These are phyloP conservation scores for Tapera naevia DNA, from an alignment of 2,797 vertebrate species.

Conservation along the genomic window DNA sequence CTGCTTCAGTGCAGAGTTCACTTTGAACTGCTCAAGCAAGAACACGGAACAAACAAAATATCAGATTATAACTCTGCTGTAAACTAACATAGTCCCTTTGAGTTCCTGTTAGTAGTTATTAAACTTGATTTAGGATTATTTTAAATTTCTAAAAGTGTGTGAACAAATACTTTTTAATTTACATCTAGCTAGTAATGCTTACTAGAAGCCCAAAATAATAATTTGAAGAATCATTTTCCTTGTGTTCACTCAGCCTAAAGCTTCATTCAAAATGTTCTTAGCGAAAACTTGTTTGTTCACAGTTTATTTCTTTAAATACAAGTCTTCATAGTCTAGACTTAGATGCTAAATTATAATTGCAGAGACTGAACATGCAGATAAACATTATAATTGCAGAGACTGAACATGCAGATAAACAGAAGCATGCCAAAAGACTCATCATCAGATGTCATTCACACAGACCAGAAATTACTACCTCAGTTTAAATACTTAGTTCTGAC, in stretches of 20 bases:
- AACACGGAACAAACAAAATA: rapidly evolving
- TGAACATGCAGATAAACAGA: constrained; percentile 34
- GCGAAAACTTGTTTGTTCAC: constrained; percentile 1
- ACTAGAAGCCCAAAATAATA: background rate
- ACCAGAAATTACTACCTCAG: constrained; percentile 19
- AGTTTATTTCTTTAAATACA: background rate
- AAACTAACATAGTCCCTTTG: background rate
- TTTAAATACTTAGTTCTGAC: background rate
- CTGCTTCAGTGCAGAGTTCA: background rate
- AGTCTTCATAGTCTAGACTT: constrained; percentile 27
- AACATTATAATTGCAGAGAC: constrained; percentile 18
- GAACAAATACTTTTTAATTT: constrained; percentile 7
- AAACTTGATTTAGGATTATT: background rate
- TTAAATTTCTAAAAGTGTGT: background rate
- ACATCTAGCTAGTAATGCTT: background rate
- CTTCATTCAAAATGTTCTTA: background rate
- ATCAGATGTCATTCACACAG: background rate
- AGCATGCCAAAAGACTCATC: background rate
- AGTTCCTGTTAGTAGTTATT: background rate
- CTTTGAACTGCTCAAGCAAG: background rate
- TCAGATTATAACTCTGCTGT: background rate
- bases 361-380: constrained; percentile 29
- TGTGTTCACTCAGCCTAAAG: background rate
- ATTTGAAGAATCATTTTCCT: background rate
- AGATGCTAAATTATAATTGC: constrained; percentile 15